Percentiles rank a stretch among this genome's conserved stretches.
These are phyloP conservation scores for Orientallactaga bullata DNA, from an alignment of 2,113 vertebrate genomes.

Conservation along the genomic window DNA sequence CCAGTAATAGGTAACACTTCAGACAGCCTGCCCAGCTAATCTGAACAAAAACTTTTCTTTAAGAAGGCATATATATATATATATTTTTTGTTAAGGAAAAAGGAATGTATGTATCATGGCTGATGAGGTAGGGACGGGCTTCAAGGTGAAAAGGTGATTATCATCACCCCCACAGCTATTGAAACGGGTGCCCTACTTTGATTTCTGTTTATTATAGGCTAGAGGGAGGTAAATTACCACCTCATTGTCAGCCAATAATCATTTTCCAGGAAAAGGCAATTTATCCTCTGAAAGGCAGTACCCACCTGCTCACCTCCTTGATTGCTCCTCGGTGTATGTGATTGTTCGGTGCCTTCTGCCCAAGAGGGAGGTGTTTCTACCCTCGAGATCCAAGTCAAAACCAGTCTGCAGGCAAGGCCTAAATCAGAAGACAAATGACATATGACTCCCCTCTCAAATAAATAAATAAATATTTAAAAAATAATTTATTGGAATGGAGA, in stretches of 20 bases:
- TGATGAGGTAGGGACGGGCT: constrained; percentile 42
- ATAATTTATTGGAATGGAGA: no score
- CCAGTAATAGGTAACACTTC: neutral
- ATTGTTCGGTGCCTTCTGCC: constrained; percentile 23
- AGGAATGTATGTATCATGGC: constrained; percentile 23
- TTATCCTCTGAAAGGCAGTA: constrained; percentile 61
- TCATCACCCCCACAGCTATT: constrained; percentile 39
- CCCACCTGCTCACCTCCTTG: constrained; percentile 54
- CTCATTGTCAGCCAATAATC: constrained; percentile 71
- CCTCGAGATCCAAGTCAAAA: neutral
- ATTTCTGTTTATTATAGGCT: constrained; percentile 76
- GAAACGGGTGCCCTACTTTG: constrained; percentile 53
- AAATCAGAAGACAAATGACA: neutral
- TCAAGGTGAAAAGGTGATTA: constrained; percentile 66
- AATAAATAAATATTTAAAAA: no score
- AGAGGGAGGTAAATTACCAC: constrained; percentile 63
- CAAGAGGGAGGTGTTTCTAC: neutral
- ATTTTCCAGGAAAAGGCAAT: constrained; percentile 73
- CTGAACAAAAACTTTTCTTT: constrained; percentile 44
- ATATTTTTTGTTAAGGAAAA: neutral
- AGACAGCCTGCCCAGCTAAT: constrained; percentile 13
- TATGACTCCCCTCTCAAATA: neutral
- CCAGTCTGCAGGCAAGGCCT: no score
- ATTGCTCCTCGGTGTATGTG: constrained; percentile 69
- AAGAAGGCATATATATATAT: constrained; percentile 20